Percentiles rank a stretch among this genome's conserved stretches.
Conservation (phyloP, 2,113 vertebrate species). For the Dicentrarchus labrax region DNA sequence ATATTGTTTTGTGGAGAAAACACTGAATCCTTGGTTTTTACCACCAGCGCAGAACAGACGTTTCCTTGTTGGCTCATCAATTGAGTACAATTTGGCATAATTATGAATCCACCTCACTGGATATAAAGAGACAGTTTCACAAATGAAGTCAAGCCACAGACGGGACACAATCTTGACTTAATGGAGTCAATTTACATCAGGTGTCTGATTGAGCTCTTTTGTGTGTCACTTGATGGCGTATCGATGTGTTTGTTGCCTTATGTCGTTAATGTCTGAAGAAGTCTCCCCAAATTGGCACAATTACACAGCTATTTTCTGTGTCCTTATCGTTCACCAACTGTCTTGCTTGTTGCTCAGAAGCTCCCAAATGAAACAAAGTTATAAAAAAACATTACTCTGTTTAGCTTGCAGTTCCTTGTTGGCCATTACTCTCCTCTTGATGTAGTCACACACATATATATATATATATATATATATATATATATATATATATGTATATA, state of each 20-base stretch:
- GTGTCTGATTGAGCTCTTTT: constrained; percentile 60
- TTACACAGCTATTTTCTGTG: constrained; percentile 15
- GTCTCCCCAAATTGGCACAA: constrained; percentile 5
- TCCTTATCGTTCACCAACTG: not conserved
- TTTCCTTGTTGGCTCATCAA: constrained; percentile 31
- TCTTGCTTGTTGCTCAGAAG: not conserved
- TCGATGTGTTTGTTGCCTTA: constrained; percentile 12
- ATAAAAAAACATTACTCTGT: not conserved
- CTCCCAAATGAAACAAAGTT: not conserved
- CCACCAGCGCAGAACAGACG: constrained; percentile 1
- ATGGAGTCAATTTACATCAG: constrained; percentile 60
- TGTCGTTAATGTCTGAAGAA: constrained; percentile 20
- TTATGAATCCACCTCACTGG: constrained; percentile 23
- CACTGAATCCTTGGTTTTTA: not conserved
- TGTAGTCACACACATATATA: not conserved
- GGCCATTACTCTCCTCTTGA: not conserved
- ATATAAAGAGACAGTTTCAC: constrained; percentile 31
- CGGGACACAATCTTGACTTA: constrained; percentile 41
- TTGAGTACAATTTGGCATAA: constrained; percentile 34
- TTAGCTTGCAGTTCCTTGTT: not conserved
- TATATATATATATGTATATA: not conserved
- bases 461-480: no score
- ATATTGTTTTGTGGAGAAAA: not conserved
- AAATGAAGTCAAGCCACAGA: constrained; percentile 27
- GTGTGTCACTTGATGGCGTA: constrained; percentile 23